phyloP scores from a whole-genome alignment of 2,888 invertebrate species.

The Erebia epiphron region DNA sequence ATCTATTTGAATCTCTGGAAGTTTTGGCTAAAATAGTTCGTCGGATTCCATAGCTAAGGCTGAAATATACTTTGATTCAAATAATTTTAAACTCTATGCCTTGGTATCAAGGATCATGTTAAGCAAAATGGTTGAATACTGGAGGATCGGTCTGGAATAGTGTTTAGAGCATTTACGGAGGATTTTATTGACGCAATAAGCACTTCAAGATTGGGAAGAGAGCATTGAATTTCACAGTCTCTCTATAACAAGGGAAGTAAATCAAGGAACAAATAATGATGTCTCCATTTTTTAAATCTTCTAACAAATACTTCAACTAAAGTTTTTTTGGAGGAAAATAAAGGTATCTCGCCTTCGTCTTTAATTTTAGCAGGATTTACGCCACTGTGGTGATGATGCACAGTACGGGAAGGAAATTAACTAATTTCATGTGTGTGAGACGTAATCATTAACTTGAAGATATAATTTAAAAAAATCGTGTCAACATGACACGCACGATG shows the following conservation, averaged over 20 bases:
- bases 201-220: constrained; percentile 51
- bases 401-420: not conserved
- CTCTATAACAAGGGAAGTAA: constrained; percentile 33
- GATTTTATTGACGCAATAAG: constrained; percentile 74
- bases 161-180: constrained; percentile 60
- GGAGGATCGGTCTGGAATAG: constrained; percentile 56
- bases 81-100: constrained; percentile 35
- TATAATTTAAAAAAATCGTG: not conserved
- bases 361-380: not conserved
- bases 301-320: not conserved
- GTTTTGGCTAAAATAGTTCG: constrained; percentile 46
- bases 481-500: not conserved
- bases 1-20: constrained; percentile 54
- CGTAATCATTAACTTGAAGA: not conserved
- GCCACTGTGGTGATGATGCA: not conserved
- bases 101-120: constrained; percentile 23
- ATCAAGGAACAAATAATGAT: constrained; percentile 33
- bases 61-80: constrained; percentile 32
- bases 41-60: constrained; percentile 39
- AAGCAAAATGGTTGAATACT: constrained; percentile 28
- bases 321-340: not conserved
- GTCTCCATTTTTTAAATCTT: constrained; percentile 12
- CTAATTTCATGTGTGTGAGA: not conserved
- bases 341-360: not conserved
- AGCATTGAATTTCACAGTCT: constrained; percentile 37